Evolutionary conservation across 1,140 invertebrate genomes (phyloP), one percentile per base, ranked within the genome.

Genomic region (Pissodes strobi): DNA sequence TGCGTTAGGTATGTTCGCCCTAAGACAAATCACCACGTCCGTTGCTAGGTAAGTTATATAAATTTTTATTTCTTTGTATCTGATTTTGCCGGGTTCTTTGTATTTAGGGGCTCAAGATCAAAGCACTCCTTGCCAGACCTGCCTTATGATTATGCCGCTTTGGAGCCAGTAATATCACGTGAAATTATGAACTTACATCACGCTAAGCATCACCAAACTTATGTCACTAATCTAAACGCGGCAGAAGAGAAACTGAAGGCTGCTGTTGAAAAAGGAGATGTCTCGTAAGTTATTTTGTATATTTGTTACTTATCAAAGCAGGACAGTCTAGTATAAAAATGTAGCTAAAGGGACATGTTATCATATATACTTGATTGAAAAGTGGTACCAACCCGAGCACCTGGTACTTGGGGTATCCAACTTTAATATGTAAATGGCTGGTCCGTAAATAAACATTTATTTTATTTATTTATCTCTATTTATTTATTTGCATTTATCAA

Each of bases 171-270:
- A 1, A 96, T 99, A 74, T 92, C 88, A 64, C 88, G 91, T 17
- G 97, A 99, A 74, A 99, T 99, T 49, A 99, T 99, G 98, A 86
- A 90, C 71, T 76, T 98, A n/a, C 96, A 99, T 80, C 94, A 99
- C 78, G 83, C 85, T 63, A 99, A 99, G 78, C 97, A 99, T 84
- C 97, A 99, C 78, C 87, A 90, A 30, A 91, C 97, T 22, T 99
- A 99, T 80, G 91, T 99, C 1, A 96, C 90, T 69, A 99, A 99
- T 81, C 83, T 98, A 5, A 99, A 99, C 80, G 85, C 89, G 49
- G 92, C 95, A 21, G 93, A 98, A 77, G 95, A 98, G 72, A 97
- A 99, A 81, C 76, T 98, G 41, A 84, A 87, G 59, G 88, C 92
- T 73, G 97, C 97, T 39, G 81, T 87, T 18, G 80, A 83, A 19